Base-by-base conservation (phyloP, 2,797 vertebrate genomes). In the Cossypha caffra region DNA sequence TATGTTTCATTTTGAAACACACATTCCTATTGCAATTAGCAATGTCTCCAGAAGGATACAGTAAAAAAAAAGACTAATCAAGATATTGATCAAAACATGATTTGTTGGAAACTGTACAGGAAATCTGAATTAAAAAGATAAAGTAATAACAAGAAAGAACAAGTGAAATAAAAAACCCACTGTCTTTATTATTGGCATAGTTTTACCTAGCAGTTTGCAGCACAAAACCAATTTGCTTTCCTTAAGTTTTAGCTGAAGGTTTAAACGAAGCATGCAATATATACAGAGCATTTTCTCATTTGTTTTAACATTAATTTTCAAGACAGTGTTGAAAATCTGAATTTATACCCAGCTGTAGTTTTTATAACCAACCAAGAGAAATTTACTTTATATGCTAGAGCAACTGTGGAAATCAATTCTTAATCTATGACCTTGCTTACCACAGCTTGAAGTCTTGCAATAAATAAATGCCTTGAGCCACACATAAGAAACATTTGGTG, bases 401-500 rank as follows among this genome's bases (percentile, higher is more conserved):
- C 80, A 93, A 84, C 88, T 90, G 78, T 38, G 77, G 88, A 88
- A 96, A 94, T 94, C 95, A 83, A 93, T 94, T 96, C 93, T 90
- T 89, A 92, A 96, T 82, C 51, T 91, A 95, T 52, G 88, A 96
- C 87, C 85, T 91, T 74, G 72, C 79, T 85, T 96, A 97, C 91
- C 52, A 15, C 91, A 96, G 94, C 95, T 96, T 94, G 94, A 96
- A 93, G 79, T 52, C 63, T 51, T 72, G 55, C 81, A 96, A 93
- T 88, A 94, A 97, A 96, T 86, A 92, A 87, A 90, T 28, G 79
- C 92, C 97, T 86, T 87, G 48, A 97, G 96, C 73, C 55, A 71
- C 91, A 84, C 62, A 77, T 92, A 92, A 86, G 91, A 89, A 95
- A 95, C 74, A 91, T 90, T 82, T 76, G 69, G 64, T 77, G 43